Conservation (phyloP, 2,888 invertebrate genomes). For the Eristalinus sepulchralis region DNA sequence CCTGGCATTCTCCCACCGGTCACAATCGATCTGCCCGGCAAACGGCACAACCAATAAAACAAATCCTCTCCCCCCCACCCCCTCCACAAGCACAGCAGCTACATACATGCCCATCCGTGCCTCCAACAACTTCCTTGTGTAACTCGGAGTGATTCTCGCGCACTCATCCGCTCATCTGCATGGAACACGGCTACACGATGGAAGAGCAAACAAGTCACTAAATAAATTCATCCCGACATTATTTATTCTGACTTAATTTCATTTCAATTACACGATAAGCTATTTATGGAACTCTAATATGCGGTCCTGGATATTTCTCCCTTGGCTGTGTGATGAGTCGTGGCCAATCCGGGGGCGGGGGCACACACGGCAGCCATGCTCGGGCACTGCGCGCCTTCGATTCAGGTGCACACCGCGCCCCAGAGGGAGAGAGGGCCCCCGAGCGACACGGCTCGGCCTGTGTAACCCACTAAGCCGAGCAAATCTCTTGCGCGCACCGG, state of each 20-base stretch:
- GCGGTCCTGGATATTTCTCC: constrained; percentile 61
- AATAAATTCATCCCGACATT: constrained; percentile 71
- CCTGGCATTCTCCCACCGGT: neutral
- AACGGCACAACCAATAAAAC: constrained; percentile 34
- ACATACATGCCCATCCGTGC: neutral
- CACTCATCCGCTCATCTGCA: constrained; percentile 68
- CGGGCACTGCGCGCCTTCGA: constrained; percentile 39
- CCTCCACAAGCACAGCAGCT: neutral
- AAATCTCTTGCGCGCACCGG: constrained; percentile 66
- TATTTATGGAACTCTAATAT: constrained; percentile 73
- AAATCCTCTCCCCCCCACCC: constrained; percentile 4
- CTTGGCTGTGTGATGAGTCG: constrained; percentile 42
- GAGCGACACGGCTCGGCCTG: constrained; percentile 46
- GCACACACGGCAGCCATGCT: constrained; percentile 45
- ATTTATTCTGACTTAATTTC: constrained; percentile 73
- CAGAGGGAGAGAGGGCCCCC: neutral
- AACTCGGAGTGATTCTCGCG: constrained; percentile 57
- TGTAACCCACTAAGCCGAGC: constrained; percentile 69
- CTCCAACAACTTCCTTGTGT: constrained; percentile 38
- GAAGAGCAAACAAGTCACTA: constrained; percentile 70
- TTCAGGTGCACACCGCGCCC: constrained; percentile 53
- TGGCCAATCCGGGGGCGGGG: neutral
- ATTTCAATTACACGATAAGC: constrained; percentile 73
- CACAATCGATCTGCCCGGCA: constrained; percentile 1
- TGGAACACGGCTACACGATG: constrained; percentile 65